Conservation (phyloP, 1,140 invertebrate species). For the Orussus abietinus region DNA sequence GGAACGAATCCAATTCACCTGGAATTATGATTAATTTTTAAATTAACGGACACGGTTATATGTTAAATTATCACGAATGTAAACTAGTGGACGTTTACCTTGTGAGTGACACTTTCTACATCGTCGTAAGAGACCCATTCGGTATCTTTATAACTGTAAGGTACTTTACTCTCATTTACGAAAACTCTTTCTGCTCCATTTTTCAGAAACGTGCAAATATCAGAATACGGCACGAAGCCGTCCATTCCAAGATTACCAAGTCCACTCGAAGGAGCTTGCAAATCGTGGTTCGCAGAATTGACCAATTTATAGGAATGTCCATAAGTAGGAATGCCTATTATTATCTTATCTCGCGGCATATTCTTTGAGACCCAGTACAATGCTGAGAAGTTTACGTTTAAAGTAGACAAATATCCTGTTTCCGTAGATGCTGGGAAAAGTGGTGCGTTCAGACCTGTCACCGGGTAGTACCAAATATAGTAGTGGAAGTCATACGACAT, state of each 20-base stretch:
- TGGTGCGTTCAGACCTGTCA: conserved; percentile 81
- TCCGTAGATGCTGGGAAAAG: conserved; percentile 62
- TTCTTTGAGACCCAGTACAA: conserved; percentile 77
- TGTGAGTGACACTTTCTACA: conserved; percentile 66
- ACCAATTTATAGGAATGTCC: conserved; percentile 75
- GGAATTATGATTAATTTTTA: conserved; percentile 27
- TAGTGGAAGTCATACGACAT: conserved; percentile 91
- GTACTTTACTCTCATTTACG: conserved; percentile 68
- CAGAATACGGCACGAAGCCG: conserved; percentile 70
- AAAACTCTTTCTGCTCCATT: conserved; percentile 55
- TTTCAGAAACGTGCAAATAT: conserved; percentile 65
- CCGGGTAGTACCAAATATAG: conserved; percentile 69
- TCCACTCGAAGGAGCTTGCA: conserved; percentile 69
- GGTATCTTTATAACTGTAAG: conserved; percentile 68
- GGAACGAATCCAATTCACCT: conserved; percentile 62
- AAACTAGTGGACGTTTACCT: no score
- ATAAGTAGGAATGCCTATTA: conserved; percentile 87
- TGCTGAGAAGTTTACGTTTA: conserved; percentile 81
- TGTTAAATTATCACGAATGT: no score
- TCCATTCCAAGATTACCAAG: conserved; percentile 60
- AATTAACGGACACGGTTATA: no score
- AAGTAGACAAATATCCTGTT: conserved; percentile 61
- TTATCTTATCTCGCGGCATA: conserved; percentile 77
- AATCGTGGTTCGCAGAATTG: conserved; percentile 62
- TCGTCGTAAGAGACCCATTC: conserved; percentile 93